phyloP scores from a whole-genome alignment of 2,888 invertebrate species.

The Aproaerema taeniolella region DNA sequence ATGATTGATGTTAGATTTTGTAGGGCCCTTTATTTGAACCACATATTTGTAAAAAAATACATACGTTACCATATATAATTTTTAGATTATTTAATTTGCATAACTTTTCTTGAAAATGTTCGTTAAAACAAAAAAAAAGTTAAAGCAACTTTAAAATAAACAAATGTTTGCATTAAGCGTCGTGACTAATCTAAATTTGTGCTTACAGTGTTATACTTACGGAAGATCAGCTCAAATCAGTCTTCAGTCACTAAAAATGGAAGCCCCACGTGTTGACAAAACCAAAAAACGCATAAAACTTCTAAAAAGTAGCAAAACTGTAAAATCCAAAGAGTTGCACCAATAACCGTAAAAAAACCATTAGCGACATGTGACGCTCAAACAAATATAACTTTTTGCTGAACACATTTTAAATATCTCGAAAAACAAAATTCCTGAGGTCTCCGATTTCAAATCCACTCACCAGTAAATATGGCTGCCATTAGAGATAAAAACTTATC shows the following conservation, averaged over 20 bases:
- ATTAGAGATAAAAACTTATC: constrained; percentile 57
- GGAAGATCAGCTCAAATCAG: not conserved
- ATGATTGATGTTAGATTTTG: too few species aligned
- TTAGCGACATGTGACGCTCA: constrained; percentile 20
- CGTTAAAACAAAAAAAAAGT: too few species aligned
- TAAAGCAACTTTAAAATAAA: too few species aligned
- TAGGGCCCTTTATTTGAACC: too few species aligned
- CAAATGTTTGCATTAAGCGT: too few species aligned
- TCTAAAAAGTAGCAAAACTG: constrained; percentile 11
- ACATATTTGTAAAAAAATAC: too few species aligned
- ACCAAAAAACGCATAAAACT: constrained; percentile 4
- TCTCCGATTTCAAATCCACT: constrained; percentile 58
- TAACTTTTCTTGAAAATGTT: too few species aligned
- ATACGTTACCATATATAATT: too few species aligned
- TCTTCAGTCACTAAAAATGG: not conserved
- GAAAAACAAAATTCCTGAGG: constrained; percentile 35
- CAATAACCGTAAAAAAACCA: constrained; percentile 19
- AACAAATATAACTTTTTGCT: constrained; percentile 21
- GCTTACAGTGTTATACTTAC: too few species aligned
- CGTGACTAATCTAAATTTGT: too few species aligned
- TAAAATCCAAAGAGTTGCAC: constrained; percentile 19
- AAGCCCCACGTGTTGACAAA: not conserved
- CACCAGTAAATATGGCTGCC: constrained; percentile 44
- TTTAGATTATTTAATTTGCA: too few species aligned
- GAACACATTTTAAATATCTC: constrained; percentile 20